Conservation (phyloP, 2,888 invertebrate species). For the Drepanosiphum platanoidis region DNA sequence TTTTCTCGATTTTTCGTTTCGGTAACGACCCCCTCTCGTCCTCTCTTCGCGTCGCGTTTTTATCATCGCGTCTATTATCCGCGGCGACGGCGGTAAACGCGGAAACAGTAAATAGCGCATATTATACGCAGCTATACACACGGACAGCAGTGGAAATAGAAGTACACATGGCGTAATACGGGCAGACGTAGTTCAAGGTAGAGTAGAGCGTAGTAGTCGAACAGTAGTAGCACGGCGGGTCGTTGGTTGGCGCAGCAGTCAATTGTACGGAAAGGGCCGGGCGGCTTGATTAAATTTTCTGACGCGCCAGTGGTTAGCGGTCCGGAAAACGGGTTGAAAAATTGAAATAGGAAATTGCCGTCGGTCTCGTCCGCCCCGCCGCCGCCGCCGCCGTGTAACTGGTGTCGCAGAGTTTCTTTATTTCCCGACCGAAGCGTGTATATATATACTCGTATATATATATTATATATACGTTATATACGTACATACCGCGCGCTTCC, state of each 20-base stretch:
- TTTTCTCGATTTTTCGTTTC: not conserved
- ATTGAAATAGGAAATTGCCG: constrained; percentile 56
- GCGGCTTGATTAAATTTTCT: constrained; percentile 49
- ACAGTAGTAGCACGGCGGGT: not conserved
- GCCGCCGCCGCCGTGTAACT: not conserved
- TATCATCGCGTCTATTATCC: no score
- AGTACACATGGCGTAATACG: not conserved
- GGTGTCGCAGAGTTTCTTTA: constrained; percentile 23
- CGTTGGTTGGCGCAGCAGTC: not conserved
- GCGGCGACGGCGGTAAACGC: no score
- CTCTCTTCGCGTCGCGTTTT: not conserved
- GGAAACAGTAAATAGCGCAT: not conserved
- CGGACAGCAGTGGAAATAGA: not conserved
- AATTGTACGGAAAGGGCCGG: not conserved
- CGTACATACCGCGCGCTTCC: not conserved
- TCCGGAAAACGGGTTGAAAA: constrained; percentile 56
- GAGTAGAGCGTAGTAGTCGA: not conserved
- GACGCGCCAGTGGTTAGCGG: constrained; percentile 45
- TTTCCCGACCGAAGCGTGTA: not conserved
- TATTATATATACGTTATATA: not conserved
- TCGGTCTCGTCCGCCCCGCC: not conserved
- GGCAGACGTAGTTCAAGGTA: no score
- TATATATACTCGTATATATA: not conserved
- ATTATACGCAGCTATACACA: not conserved
- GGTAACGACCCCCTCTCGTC: not conserved